Percentiles rank a stretch among this genome's conserved stretches.
phyloP scores from a whole-genome alignment of 2,888 invertebrate genomes.

The Operophtera brumata region DNA sequence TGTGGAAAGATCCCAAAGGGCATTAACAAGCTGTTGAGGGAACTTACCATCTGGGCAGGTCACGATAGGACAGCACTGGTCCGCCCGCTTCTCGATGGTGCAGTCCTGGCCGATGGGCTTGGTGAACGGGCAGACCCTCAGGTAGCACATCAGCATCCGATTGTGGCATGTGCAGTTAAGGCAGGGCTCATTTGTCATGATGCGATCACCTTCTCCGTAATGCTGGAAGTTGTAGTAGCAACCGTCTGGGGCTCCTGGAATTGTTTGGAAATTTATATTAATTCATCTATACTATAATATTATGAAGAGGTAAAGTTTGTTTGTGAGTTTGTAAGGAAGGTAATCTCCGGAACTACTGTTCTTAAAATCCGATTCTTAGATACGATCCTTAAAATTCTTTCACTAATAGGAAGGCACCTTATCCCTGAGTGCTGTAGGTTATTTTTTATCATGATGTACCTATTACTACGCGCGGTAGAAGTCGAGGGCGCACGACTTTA shows the following conservation, averaged over 20 bases:
- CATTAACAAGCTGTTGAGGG: not conserved
- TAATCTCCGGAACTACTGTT: no score
- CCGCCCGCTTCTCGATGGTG: slow-evolving; percentile 92
- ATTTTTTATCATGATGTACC: no score
- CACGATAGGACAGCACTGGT: slow-evolving; percentile 96
- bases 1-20: not conserved
- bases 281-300: no score
- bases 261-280: not conserved
- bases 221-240: slow-evolving; percentile 97
- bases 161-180: slow-evolving; percentile 97
- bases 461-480: no score
- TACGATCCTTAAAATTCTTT: no score
- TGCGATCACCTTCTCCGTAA: slow-evolving; percentile 95
- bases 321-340: no score
- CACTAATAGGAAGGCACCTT: no score
- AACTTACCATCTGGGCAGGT: slow-evolving; percentile 93
- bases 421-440: no score
- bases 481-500: no score
- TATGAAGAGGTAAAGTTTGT: no score
- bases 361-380: no score
- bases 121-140: slow-evolving; percentile 95
- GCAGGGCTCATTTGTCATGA: slow-evolving; percentile 96
- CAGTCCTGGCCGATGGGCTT: slow-evolving; percentile 96
- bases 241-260: slow-evolving; percentile 82
- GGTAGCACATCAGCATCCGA: slow-evolving; percentile 96